Evolutionary conservation across 2,797 vertebrate species (phyloP).

Genomic region (Carcharodon carcharias): DNA sequence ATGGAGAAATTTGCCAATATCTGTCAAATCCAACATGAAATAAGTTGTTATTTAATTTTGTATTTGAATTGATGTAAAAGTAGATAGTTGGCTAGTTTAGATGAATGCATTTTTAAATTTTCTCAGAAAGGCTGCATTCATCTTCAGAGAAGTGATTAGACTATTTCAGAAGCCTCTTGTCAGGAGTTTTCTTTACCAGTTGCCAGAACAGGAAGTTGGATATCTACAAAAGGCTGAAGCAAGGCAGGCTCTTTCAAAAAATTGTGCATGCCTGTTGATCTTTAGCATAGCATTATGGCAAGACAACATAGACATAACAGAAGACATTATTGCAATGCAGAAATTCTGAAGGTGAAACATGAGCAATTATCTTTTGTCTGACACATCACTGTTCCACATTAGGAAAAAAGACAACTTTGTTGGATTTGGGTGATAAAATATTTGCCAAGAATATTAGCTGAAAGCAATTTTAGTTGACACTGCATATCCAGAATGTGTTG

Average conservation of each 20-base stretch:
- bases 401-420: conserved; percentile 12
- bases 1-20: neutral
- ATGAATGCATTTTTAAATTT: neutral
- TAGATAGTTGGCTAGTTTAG: neutral
- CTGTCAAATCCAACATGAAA: neutral
- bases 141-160: conserved; percentile 2
- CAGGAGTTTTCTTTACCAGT: neutral
- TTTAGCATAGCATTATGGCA: conserved; percentile 25
- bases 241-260: conserved; percentile 26
- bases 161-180: neutral
- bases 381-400: neutral
- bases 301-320: conserved; percentile 30
- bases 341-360: conserved; percentile 13
- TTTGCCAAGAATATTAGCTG: conserved; percentile 31
- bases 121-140: neutral
- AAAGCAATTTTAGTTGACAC: conserved; percentile 27
- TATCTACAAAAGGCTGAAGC: conserved; percentile 11
- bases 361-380: conserved; percentile 13
- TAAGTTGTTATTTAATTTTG: neutral
- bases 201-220: conserved; percentile 35
- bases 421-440: conserved; percentile 26
- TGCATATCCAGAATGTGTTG: neutral
- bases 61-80: neutral
- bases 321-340: conserved; percentile 29
- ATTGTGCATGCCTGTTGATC: neutral